Conservation (phyloP, 2,797 vertebrate species). For the Enteromius unitaeniatus region DNA sequence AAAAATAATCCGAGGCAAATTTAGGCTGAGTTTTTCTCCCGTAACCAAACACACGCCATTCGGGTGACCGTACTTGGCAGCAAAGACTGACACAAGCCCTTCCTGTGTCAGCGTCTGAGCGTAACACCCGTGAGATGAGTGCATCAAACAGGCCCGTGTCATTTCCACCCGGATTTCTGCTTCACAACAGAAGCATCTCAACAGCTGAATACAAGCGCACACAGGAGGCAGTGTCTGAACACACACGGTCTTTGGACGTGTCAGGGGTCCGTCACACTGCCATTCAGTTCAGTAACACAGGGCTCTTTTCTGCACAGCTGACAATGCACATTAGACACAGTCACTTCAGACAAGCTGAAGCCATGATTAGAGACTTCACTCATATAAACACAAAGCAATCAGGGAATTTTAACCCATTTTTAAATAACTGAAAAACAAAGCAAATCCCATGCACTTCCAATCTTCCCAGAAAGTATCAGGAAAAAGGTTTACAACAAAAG, state of each 20-base stretch:
- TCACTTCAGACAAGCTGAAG: neutral
- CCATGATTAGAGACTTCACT: neutral
- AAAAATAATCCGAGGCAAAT: slow-evolving; percentile 5
- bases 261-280: slow-evolving; percentile 53
- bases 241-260: slow-evolving; percentile 56
- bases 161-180: neutral
- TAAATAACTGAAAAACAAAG: neutral
- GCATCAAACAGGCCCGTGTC: neutral
- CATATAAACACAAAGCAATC: neutral
- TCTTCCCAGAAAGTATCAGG: too few species aligned
- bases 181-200: neutral
- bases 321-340: neutral
- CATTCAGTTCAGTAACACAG: slow-evolving; percentile 58
- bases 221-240: slow-evolving; percentile 7
- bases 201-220: slow-evolving; percentile 1
- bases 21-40: slow-evolving; percentile 9
- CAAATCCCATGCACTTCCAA: neutral
- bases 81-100: neutral
- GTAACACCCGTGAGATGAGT: neutral
- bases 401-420: neutral
- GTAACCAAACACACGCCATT: neutral
- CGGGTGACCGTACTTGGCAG: neutral
- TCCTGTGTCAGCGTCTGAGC: neutral
- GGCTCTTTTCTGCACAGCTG: slow-evolving; percentile 21
- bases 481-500: too few species aligned